Conservation (phyloP, 2,888 invertebrate species). For the Phorcus lineatus region DNA sequence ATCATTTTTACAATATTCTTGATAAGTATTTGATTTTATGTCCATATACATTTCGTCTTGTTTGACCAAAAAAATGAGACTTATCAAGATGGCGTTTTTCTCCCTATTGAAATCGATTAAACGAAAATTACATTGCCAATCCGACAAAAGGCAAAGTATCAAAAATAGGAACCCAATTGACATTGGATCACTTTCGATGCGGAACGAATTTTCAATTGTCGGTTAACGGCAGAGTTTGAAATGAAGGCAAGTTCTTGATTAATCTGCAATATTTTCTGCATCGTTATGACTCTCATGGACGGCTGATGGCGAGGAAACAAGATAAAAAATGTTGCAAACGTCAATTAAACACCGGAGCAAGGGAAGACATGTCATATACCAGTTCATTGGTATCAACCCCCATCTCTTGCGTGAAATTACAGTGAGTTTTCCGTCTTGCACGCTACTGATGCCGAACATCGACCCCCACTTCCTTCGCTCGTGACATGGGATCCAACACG, state of each 20-base stretch:
- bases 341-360: not conserved
- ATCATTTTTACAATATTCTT: too few relatives aligned
- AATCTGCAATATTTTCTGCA: constrained; percentile 17
- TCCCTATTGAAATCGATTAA: too few relatives aligned
- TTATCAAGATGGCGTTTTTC: too few relatives aligned
- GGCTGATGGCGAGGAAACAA: constrained; percentile 4
- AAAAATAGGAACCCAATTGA: constrained; percentile 18
- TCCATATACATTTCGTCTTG: too few relatives aligned
- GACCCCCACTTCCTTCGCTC: constrained; percentile 15
- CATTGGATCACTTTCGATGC: not conserved
- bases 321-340: constrained; percentile 12
- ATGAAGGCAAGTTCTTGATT: not conserved
- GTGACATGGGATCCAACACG: not conserved
- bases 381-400: constrained; percentile 23
- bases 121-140: constrained; percentile 1
- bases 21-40: too few relatives aligned
- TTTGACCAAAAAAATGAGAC: too few relatives aligned
- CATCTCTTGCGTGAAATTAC: constrained; percentile 23
- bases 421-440: constrained; percentile 6
- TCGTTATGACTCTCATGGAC: not conserved
- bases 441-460: constrained; percentile 8
- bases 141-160: constrained; percentile 19
- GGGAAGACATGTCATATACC: constrained; percentile 15
- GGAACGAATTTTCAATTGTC: constrained; percentile 23
- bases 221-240: constrained; percentile 2